Base-by-base conservation (phyloP, 2,888 invertebrate species). In the Apamea sordens region DNA sequence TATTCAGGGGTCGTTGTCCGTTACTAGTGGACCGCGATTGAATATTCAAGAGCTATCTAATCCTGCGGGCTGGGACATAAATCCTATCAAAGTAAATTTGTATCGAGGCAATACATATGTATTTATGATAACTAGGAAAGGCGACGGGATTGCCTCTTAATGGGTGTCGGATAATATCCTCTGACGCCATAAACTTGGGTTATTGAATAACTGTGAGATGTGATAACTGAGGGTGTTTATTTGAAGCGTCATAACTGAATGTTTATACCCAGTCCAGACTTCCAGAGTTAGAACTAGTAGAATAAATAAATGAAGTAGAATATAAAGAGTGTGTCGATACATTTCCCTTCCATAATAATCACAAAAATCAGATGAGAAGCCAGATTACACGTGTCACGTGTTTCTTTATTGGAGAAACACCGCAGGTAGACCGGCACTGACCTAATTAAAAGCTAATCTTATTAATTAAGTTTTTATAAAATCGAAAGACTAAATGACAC, bases 11-110 rank as follows among this genome's bases (percentile, higher is more conserved):
- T 71, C 72, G 74, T 41, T 61, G 79, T 47, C 73, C 82, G 81
- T 77, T 64, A 72, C 82, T 86, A 82, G 74, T 79, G 78, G 73
- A 71, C 36, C 73, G 65, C 61, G n/a, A 63, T 70, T 89, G 89
- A 89, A 89, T 89, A 89, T 89, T 89, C 88, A 89, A n/a, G 75
- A 86, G 79, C 72, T 61, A 59, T 69, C 86, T 89, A 82, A 86
- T 85, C 80, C 85, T 76, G 44, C 59, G 77, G 69, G 11, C 72
- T 18, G 80, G 73, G 64, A 65, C 75, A 79, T 86, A 87, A 88
- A 84, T 80, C 75, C 79, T 81, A 84, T 82, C 84, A 82, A 79
- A 85, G 80, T 76, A 79, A 79, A 88, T 85, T 85, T 86, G 85
- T 80, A 86, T 83, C 75, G 72, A 65, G 82, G 85, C 77, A 73